These are phyloP conservation scores for Lepus oiostolus DNA, from an alignment of 2,797 vertebrate species.

Conservation along the genomic window DNA sequence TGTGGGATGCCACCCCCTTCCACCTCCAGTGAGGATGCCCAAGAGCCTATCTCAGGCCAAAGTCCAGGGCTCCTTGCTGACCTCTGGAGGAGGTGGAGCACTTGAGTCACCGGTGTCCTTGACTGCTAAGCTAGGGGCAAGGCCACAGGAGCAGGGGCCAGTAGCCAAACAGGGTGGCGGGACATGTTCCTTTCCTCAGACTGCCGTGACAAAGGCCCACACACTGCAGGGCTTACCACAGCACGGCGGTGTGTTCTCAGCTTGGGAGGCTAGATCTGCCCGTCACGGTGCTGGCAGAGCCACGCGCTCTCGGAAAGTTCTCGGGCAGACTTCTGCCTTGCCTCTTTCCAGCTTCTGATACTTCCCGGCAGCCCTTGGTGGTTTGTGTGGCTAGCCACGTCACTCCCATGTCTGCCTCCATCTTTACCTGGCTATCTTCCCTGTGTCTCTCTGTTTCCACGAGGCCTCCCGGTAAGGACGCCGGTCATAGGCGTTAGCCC, in stretches of 20 bases:
- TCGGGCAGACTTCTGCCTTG: too few relatives aligned
- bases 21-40: too few relatives aligned
- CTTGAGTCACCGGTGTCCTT: background rate
- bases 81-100: background rate
- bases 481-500: background rate
- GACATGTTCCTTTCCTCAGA: fast-evolving
- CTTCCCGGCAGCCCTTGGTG: background rate
- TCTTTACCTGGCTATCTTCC: background rate
- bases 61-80: background rate
- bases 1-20: background rate
- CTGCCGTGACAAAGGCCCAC: background rate
- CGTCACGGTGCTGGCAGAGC: background rate
- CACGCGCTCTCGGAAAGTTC: fast-evolving
- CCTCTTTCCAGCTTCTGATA: background rate
- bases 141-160: background rate
- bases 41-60: background rate
- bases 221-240: background rate
- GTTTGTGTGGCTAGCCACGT: background rate
- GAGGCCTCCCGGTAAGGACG: background rate
- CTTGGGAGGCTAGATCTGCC: background rate
- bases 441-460: background rate
- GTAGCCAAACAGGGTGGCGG: fast-evolving
- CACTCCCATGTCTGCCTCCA: background rate
- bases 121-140: background rate
- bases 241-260: background rate